These are phyloP conservation scores for Elegia similella DNA, from an alignment of 2,888 invertebrate species.

Conservation along the genomic window DNA sequence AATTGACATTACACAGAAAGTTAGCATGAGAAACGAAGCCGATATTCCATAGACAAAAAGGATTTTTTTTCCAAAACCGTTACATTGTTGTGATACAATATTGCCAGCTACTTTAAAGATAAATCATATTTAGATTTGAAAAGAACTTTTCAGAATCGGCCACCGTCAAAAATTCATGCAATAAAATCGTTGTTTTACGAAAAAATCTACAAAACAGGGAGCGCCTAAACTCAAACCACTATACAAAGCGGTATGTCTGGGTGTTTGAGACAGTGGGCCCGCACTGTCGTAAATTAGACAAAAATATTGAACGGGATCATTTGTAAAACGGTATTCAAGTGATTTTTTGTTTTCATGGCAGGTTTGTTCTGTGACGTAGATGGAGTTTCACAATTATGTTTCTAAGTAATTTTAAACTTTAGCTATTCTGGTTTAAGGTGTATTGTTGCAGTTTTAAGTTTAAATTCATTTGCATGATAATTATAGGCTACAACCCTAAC, in stretches of 20 bases:
- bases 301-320: conserved; percentile 69
- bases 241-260: conserved; percentile 56
- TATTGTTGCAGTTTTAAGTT: neutral
- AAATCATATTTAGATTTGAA: conserved; percentile 46
- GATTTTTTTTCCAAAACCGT: conserved; percentile 56
- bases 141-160: conserved; percentile 57
- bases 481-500: neutral
- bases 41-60: conserved; percentile 42
- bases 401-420: conserved; percentile 9
- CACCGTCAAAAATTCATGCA: conserved; percentile 65
- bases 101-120: conserved; percentile 57
- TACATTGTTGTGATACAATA: conserved; percentile 45
- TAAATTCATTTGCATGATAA: neutral
- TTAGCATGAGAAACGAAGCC: conserved; percentile 1
- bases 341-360: conserved; percentile 43
- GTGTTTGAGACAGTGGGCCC: conserved; percentile 63
- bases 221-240: conserved; percentile 31
- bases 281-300: conserved; percentile 65
- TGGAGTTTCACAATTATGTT: neutral
- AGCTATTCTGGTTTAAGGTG: neutral
- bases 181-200: conserved; percentile 64
- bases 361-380: conserved; percentile 27
- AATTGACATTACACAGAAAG: neutral
- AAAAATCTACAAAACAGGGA: conserved; percentile 47
- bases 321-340: conserved; percentile 64